Evolutionary conservation across 1,140 invertebrate species (phyloP), one percentile per base, ranked within the genome.

Genomic region (Neodiprion lecontei): DNA sequence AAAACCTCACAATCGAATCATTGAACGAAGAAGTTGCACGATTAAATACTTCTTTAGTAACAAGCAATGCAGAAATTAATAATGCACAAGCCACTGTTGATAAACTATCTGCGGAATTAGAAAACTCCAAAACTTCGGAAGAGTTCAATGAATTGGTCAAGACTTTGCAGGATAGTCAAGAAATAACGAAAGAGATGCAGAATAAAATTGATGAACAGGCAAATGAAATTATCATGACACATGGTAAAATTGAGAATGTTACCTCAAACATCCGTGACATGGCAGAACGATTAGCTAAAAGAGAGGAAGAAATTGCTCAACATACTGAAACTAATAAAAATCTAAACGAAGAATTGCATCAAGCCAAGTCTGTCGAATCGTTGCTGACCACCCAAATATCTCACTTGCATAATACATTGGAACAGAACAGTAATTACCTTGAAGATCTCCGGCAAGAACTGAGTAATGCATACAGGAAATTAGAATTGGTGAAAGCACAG

Each of bases 401-500:
- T 28, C 75, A 84, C 66, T 79, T 87, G 8, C 84, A 81, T 75
- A 80, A 69, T 23, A 79, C 73, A 72, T 78, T 82, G 66, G 82
- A 85, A 0, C 82, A 82, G 49, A 82, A 82, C 68, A 87, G 69
- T 80, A 89, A 84, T n/a, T 83, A 82, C 17, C 69, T 78, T 0
- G 74, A 82, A 0, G 78, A 86, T 50, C 11, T 87, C 75, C 82
- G 76, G 89, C 87, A 80, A 82, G 92, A 85, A 79, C 82, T 81
- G 82, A 89, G 73, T 69, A 81, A 85, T 1, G 80, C 79, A 10
- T 83, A 84, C 67, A 89, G 85, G 75, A 82, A 86, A 67, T 89
- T 91, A 78, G 91, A 93, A 77, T 84, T 90, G 12, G 70, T 86
- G 28, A 87, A 84, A 69, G 9, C 50, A 0, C 83, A 87, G 23